phyloP scores from a whole-genome alignment of 2,113 vertebrate species.

The Colinus virginianus region DNA sequence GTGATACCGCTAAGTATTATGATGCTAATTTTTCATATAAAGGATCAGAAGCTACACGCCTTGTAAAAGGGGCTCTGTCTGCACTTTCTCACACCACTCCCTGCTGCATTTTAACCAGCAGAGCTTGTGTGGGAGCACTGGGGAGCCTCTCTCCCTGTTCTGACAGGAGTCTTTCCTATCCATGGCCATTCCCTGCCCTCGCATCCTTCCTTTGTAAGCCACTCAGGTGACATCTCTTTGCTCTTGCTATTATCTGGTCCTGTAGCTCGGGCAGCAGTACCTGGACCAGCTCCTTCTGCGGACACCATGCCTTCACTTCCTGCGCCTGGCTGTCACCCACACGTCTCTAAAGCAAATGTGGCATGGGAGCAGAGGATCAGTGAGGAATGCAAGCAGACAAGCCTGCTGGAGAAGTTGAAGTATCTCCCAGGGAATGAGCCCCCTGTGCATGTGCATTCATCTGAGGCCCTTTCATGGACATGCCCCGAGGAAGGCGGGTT shows the following conservation, averaged over 20 bases:
- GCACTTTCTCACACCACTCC: neutral
- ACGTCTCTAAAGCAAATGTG: neutral
- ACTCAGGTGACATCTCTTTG: neutral
- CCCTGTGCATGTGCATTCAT: rapidly evolving
- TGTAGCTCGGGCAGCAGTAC: neutral
- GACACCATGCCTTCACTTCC: neutral
- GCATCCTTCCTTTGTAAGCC: neutral
- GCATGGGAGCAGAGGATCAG: neutral
- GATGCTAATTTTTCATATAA: conserved; percentile 50
- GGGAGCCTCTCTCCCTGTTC: neutral
- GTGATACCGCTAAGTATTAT: neutral
- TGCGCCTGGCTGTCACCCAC: neutral
- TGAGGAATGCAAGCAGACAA: neutral
- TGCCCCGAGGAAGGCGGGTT: neutral
- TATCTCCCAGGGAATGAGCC: neutral
- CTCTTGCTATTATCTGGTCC: neutral
- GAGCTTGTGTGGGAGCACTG: neutral
- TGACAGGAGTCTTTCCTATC: neutral
- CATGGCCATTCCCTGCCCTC: neutral
- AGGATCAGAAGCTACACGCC: conserved; percentile 14
- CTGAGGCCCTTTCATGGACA: neutral
- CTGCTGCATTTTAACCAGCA: neutral
- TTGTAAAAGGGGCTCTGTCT: neutral
- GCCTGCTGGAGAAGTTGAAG: neutral
- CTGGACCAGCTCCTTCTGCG: neutral